Base-by-base conservation (phyloP, 2,888 invertebrate species). In the Eugnorisma glareosa region DNA sequence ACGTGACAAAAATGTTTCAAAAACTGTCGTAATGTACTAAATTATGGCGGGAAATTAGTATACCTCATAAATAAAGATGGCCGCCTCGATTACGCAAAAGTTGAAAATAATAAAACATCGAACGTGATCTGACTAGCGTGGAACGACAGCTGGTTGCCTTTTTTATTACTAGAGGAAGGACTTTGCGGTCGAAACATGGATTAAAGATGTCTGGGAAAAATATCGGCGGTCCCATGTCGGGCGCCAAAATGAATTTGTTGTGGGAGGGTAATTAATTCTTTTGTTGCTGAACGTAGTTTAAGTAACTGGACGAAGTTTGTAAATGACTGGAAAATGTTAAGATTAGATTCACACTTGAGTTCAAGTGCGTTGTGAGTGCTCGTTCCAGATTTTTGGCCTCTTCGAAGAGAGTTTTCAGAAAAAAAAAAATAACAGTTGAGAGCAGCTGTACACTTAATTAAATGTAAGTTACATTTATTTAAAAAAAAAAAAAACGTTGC, bases 21-120 rank as follows among this genome's bases (percentile, higher is more conserved):
- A 37, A 70, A 51, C 37, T 40, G 57, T 61, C 57, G 31, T 59
- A 45, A 45, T 61, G 18, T 45, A 74, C 45, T 63, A 43, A 61
- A 75, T 67, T 66, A 69, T 40, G 37, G 63, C 37, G 43, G 54
- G 6, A 70, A 71, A 75, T 81, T 81, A 74, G 63, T 15, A 45
- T 66, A 59, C 48, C 63, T 71, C 61, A 73, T 74, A 78, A 85
- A 75, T 82, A 72, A 73, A 54, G 57, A 71, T 70, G 70, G 61
- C 43, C 1, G 28, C 13, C 59, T 43, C 74, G 76, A 86, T 86
- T 73, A 83, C 61, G 79, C 61, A 66, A 79, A 79, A 83, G 54
- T 77, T 73, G 64, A 75, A 75, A 79, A 79, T 79, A 82, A 85
- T 84, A 82, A 77, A 86, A 82, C 40, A 71, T 71, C 51, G 63